Percentiles rank a stretch among this genome's conserved stretches.
Evolutionary conservation across 2,888 invertebrate species (phyloP).

Genomic region (Syrista parreyssii): DNA sequence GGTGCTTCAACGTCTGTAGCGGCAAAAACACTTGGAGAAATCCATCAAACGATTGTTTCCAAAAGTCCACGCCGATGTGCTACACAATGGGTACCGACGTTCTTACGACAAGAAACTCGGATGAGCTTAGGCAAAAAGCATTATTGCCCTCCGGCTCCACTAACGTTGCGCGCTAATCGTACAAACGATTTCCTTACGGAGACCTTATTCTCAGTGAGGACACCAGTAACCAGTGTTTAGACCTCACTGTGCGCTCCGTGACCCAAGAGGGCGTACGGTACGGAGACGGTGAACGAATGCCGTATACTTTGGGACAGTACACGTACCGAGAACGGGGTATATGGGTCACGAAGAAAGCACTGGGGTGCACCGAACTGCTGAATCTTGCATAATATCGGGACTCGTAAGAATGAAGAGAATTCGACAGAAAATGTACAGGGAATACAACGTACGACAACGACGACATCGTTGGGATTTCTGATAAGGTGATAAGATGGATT

Average conservation of each 20-base stretch:
- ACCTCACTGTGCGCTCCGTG: neutral
- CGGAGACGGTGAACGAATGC: neutral
- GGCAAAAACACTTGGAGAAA: conserved; percentile 5
- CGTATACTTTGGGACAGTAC: neutral
- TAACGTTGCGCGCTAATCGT: neutral
- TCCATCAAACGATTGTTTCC: conserved; percentile 10
- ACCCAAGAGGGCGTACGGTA: neutral
- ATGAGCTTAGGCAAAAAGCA: conserved; percentile 6
- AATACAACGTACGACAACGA: neutral
- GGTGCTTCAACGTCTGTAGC: neutral
- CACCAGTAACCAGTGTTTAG: neutral
- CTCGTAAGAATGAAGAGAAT: neutral
- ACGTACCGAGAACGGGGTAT: neutral
- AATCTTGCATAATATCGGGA: neutral
- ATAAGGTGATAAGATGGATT: neutral
- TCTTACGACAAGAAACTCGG: neutral
- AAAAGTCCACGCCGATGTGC: neutral
- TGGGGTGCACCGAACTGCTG: neutral
- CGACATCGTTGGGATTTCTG: neutral
- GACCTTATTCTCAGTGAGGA: neutral
- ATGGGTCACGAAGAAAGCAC: neutral
- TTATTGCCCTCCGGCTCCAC: neutral
- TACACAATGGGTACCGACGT: neutral
- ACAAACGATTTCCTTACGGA: neutral
- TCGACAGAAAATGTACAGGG: neutral